Conservation (phyloP, 1,140 invertebrate species). For the Bombyx mandarina region DNA sequence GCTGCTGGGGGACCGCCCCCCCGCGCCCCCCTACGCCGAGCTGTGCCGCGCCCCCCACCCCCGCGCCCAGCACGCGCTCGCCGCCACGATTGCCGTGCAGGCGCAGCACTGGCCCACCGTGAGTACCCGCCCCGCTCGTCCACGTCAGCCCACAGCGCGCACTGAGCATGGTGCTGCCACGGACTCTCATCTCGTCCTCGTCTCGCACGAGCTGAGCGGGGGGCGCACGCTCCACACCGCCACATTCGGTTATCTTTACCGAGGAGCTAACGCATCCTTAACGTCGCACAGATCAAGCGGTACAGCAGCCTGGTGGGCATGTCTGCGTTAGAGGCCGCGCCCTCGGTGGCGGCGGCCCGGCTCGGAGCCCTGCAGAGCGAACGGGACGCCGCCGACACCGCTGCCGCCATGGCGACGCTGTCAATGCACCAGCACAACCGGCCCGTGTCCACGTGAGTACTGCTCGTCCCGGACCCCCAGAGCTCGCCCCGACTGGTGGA, state of each 20-base stretch:
- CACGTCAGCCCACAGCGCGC: neutral
- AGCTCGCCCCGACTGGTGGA: too few relatives aligned
- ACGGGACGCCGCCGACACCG: slow-evolving; percentile 92
- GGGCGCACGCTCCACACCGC: too few relatives aligned
- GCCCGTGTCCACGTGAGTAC: too few relatives aligned
- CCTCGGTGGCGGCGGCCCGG: slow-evolving; percentile 78
- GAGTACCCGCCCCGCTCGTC: neutral
- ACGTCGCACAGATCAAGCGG: slow-evolving; percentile 24
- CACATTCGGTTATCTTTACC: neutral
- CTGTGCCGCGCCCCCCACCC: slow-evolving; percentile 83
- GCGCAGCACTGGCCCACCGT: slow-evolving; percentile 42
- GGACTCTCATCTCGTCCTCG: too few relatives aligned
- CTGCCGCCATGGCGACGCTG: slow-evolving; percentile 94
- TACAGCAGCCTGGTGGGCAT: slow-evolving; percentile 32
- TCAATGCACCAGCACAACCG: slow-evolving; percentile 76
- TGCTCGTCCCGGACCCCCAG: too few relatives aligned
- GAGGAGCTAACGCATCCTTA: neutral
- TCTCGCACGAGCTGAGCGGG: too few relatives aligned
- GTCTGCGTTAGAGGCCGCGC: slow-evolving; percentile 69
- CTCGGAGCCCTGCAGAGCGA: slow-evolving; percentile 86
- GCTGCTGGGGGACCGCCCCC: slow-evolving; percentile 87
- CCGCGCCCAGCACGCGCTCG: slow-evolving; percentile 89
- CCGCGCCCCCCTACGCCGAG: slow-evolving; percentile 84
- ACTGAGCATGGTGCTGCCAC: neutral
- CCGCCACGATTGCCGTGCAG: slow-evolving; percentile 90